Conservation (phyloP, 1,140 invertebrate genomes). For the Alviniconcha marisindica region DNA sequence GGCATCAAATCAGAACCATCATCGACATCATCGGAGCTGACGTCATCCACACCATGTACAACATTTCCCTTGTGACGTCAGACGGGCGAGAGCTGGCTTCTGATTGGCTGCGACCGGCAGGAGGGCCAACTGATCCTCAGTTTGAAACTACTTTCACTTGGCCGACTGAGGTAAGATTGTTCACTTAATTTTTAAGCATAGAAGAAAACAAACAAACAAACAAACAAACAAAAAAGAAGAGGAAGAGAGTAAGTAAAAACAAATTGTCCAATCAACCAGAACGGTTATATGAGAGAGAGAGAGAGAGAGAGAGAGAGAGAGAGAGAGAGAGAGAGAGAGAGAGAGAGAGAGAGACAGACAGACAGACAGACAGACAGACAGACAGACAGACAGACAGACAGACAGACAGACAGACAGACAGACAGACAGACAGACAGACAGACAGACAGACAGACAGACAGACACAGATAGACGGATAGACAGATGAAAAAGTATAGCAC, state of each 20-base stretch:
- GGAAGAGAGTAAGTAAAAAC: too few relatives aligned
- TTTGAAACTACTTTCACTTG: constrained; percentile 21
- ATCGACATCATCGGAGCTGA: constrained; percentile 22
- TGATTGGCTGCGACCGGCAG: constrained; percentile 25
- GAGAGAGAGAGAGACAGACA: background rate
- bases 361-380: background rate
- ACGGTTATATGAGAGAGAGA: too few relatives aligned
- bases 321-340: background rate
- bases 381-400: background rate
- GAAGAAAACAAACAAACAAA: too few relatives aligned
- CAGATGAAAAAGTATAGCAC: background rate
- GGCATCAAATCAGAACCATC: background rate
- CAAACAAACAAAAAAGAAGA: too few relatives aligned
- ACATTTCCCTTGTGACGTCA: constrained; percentile 36
- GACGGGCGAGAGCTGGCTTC: background rate
- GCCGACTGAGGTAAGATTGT: constrained; percentile 8
- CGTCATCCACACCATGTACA: constrained; percentile 10
- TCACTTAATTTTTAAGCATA: too few relatives aligned
- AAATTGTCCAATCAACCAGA: too few relatives aligned
- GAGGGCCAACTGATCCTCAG: constrained; percentile 24
- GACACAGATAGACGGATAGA: background rate
- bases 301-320: too few relatives aligned
- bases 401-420: background rate
- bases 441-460: background rate
- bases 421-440: background rate